A percentile compares a stretch with the other conserved stretches of the same genome.
phyloP scores from a whole-genome alignment of 2,113 vertebrate genomes.

The Addax nasomaculatus region DNA sequence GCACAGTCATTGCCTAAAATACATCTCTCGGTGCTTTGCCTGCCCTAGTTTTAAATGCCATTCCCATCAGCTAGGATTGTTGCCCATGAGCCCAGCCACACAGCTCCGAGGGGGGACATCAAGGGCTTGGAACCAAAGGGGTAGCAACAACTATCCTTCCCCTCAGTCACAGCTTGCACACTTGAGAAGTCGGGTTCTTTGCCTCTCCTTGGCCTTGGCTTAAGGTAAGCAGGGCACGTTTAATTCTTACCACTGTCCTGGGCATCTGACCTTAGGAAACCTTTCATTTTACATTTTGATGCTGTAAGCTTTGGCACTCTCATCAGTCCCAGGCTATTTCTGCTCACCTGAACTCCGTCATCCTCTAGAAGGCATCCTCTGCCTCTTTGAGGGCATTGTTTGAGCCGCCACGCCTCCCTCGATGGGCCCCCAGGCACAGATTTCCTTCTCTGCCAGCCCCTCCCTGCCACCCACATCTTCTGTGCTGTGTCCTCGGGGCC shows the following conservation, averaged over 20 bases:
- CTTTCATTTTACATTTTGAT: constrained; percentile 25
- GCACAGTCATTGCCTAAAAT: constrained; percentile 24
- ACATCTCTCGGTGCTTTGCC: neutral
- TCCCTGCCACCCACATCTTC: neutral
- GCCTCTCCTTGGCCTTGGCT: neutral
- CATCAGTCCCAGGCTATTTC: neutral
- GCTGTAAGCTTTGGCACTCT: neutral
- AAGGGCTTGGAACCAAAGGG: neutral
- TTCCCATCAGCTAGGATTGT: neutral
- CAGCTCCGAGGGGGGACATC: neutral
- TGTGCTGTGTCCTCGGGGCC: neutral
- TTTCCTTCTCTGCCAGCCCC: neutral
- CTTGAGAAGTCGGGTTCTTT: neutral
- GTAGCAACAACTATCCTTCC: fast-evolving
- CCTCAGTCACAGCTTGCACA: too few relatives aligned
- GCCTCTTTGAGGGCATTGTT: neutral
- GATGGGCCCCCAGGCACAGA: neutral
- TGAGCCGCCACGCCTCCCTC: fast-evolving
- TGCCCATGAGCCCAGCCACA: neutral
- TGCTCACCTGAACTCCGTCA: neutral
- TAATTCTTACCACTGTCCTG: neutral
- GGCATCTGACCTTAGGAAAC: neutral
- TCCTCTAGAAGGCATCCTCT: neutral
- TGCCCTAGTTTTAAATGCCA: constrained; percentile 42
- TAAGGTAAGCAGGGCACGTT: neutral